Evolutionary conservation across 2,797 vertebrate species (phyloP), one percentile per base, ranked within the genome.

Genomic region (Pogonophryne albipinna): DNA sequence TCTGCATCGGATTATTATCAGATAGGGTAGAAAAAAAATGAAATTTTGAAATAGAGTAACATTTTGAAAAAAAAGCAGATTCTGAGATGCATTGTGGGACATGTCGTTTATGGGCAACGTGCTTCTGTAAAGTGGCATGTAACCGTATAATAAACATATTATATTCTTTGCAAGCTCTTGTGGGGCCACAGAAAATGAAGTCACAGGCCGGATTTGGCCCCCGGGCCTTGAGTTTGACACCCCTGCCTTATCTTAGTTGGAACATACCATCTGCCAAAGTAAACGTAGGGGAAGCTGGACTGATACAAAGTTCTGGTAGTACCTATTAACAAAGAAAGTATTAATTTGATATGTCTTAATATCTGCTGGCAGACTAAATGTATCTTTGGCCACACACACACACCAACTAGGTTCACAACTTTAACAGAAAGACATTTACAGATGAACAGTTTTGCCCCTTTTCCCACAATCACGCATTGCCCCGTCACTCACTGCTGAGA

Each of bases 211-310:
- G 23, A 23, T 23, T 23, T 23, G 23, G 23, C 23, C 23, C 2
- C 23, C 23, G 23, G 23, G 23, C 23, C 23, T 23, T 23, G 23
- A 23, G 23, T 23, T 23, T 23, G 23, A 23, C 23, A 23, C 23
- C 23, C 23, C 23, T 23, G 23, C 23, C 23, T 23, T 23, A 23
- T 23, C 5, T 61, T 46, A 60, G 20, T 0, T 69, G 74, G 59
- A 57, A 11, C 51, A 3, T 69, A 63, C 66, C 66, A 51, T 20
- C 34, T 70, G 45, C 59, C 45, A 45, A 70, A 34, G 42, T 61
- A 8, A 74, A 10, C 56, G 34, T 3, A n/a, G 38, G 0, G 23
- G 10, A 41, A 60, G 27, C 7, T 6, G 10, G 31, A 27, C 50
- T 16, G 9, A 57, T 31, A 10, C 19, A 31, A 47, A 42, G 15